Conservation (phyloP, 2,888 invertebrate species). For the Metalampra italica region DNA sequence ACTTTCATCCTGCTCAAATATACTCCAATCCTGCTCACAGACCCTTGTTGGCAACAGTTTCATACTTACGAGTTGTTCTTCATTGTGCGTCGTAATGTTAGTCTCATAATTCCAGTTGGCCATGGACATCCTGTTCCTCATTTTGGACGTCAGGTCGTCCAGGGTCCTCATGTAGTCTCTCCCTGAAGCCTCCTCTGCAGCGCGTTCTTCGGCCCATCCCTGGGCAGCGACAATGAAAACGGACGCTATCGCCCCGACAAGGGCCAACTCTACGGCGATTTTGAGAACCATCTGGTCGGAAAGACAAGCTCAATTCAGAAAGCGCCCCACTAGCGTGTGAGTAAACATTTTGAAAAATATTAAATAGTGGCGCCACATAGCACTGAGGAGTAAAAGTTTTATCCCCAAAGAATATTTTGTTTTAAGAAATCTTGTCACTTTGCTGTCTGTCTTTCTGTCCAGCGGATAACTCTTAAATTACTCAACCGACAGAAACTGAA, state of each 20-base stretch:
- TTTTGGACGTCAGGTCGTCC: conserved; percentile 77
- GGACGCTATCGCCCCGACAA: conserved; percentile 67
- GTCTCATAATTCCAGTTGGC: conserved; percentile 87
- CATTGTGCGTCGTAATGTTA: conserved; percentile 84
- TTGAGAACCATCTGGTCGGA: conserved; percentile 58
- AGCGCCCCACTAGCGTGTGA: too few species aligned
- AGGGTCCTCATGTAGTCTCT: conserved; percentile 79
- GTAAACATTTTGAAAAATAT: too few species aligned
- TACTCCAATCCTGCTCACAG: too few species aligned
- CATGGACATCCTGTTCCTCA: conserved; percentile 75
- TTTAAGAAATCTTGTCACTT: too few species aligned
- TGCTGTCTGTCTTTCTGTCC: too few species aligned
- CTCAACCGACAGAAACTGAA: too few species aligned
- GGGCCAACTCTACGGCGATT: conserved; percentile 60
- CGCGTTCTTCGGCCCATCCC: conserved; percentile 64
- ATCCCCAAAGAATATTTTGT: too few species aligned
- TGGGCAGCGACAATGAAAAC: conserved; percentile 69
- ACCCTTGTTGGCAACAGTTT: too few species aligned
- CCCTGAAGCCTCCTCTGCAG: conserved; percentile 78
- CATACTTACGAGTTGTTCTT: conserved; percentile 59
- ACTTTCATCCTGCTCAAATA: too few species aligned
- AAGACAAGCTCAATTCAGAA: not conserved
- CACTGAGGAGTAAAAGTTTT: too few species aligned
- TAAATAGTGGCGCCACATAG: too few species aligned
- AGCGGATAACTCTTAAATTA: too few species aligned